Percentiles rank a stretch among this genome's conserved stretches.
These are phyloP conservation scores for Anoplolepis gracilipes DNA, from an alignment of 1,140 invertebrate genomes.

Conservation along the genomic window DNA sequence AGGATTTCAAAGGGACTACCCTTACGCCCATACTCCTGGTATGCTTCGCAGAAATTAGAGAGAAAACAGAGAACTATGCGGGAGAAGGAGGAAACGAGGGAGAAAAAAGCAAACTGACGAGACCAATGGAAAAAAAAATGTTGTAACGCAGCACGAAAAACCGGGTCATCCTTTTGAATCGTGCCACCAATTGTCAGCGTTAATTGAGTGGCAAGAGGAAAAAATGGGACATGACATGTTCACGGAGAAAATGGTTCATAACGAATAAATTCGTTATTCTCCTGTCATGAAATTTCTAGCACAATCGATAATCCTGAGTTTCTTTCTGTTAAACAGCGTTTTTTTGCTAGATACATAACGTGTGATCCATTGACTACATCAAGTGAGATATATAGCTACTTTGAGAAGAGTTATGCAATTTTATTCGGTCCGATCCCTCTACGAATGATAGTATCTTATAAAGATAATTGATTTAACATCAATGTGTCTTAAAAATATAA, in stretches of 20 bases:
- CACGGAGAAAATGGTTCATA: slow-evolving; percentile 30
- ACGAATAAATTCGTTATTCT: slow-evolving; percentile 45
- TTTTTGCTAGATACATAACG: not conserved
- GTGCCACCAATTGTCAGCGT: slow-evolving; percentile 57
- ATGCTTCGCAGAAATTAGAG: slow-evolving; percentile 57
- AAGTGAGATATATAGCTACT: not conserved
- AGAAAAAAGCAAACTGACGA: not conserved
- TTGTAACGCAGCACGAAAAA: slow-evolving; percentile 53
- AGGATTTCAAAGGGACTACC: slow-evolving; percentile 66
- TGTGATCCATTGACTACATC: slow-evolving; percentile 6
- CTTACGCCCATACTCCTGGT: slow-evolving; percentile 19
- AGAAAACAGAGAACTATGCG: slow-evolving; percentile 50
- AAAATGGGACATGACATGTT: slow-evolving; percentile 40
- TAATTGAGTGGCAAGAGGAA: slow-evolving; percentile 51
- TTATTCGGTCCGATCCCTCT: not conserved
- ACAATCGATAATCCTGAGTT: slow-evolving; percentile 29
- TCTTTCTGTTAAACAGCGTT: not conserved
- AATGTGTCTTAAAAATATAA: not conserved
- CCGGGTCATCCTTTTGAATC: slow-evolving; percentile 63
- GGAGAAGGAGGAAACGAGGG: not conserved
- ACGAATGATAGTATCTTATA: not conserved
- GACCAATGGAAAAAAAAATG: slow-evolving; percentile 31
- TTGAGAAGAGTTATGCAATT: not conserved
- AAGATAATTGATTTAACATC: slow-evolving; percentile 3
- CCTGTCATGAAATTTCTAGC: slow-evolving; percentile 2